Evolutionary conservation across 2,888 invertebrate genomes (phyloP), one percentile per base, ranked within the genome.

Genomic region (Pterostichus niger): DNA sequence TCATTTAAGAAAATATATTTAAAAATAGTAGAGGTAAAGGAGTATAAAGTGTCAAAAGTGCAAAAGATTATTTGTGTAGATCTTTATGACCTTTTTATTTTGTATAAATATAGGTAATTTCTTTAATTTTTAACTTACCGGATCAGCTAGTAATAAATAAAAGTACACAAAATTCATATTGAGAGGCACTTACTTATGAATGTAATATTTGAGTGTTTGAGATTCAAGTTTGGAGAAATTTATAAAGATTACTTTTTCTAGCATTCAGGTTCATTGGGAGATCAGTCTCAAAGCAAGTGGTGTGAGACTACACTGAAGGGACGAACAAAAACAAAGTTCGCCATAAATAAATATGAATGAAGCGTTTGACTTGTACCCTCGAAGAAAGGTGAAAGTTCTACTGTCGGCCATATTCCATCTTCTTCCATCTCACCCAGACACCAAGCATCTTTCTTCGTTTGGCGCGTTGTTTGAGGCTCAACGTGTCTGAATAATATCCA

Each of bases 291-390:
- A 68, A 68, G 33, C 15, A 17, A 68, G 15, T 6, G 44, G 49
- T n/a, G 49, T 68, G 68, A 40, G 68, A 24, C 59, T 10, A n/a
- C 49, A 49, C 49, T 11, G 49, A 49, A 49, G 59, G 31, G 33
- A 11, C 15, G 59, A 78, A 76, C 33, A 76, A 76, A 76, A 78
- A 78, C 78, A 78, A 78, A 78, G 59, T 78, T 78, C 40, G 59
- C 56, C 81, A 81, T 81, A 81, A 81, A 81, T 81, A 81, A 81
- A 81, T 81, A 71, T 81, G 81, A 81, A 81, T 81, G 71, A 73
- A 56, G 73, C 73, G 64, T 61, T 80, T 52, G 80, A 52, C 68
- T 68, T 40, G 49, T 79, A 52, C 64, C 68, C 59, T 31, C 31
- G 46, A 64, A 81, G 40, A 68, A 64, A 81, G 71, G 81, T 81